These are phyloP conservation scores for Eretmochelys imbricata DNA, from an alignment of 2,113 vertebrate species.

Conservation along the genomic window DNA sequence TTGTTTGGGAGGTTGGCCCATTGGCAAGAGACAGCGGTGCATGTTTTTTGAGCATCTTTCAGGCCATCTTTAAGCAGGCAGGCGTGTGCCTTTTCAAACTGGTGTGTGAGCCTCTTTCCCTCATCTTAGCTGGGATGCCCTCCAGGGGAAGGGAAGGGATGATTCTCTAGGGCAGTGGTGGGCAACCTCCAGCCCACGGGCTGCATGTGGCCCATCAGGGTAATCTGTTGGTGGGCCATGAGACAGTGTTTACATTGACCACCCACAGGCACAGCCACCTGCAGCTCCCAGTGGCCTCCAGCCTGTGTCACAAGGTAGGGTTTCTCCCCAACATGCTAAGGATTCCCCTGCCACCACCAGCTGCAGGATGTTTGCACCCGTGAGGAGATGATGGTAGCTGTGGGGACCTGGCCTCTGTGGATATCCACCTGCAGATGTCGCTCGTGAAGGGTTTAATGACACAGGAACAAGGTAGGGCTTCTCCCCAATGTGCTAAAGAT, in stretches of 20 bases:
- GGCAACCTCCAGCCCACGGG: too few relatives aligned
- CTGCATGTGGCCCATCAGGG: too few relatives aligned
- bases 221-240: too few relatives aligned
- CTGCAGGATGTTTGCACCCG: accelerated
- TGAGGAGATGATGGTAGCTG: neutral
- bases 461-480: neutral
- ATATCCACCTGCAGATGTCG: neutral
- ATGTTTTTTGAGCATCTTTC: neutral
- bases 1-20: accelerated
- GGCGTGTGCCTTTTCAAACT: neutral
- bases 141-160: neutral
- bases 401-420: accelerated
- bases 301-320: too few relatives aligned
- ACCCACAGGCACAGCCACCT: too few relatives aligned
- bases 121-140: neutral
- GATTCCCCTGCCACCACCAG: neutral
- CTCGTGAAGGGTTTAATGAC: neutral
- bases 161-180: neutral
- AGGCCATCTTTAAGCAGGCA: neutral
- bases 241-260: too few relatives aligned
- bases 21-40: accelerated
- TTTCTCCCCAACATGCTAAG: too few relatives aligned
- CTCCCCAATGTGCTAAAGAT: neutral
- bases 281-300: too few relatives aligned
- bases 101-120: neutral